Conservation (phyloP, 2,113 vertebrate species). For the Triplophysa rosa region DNA sequence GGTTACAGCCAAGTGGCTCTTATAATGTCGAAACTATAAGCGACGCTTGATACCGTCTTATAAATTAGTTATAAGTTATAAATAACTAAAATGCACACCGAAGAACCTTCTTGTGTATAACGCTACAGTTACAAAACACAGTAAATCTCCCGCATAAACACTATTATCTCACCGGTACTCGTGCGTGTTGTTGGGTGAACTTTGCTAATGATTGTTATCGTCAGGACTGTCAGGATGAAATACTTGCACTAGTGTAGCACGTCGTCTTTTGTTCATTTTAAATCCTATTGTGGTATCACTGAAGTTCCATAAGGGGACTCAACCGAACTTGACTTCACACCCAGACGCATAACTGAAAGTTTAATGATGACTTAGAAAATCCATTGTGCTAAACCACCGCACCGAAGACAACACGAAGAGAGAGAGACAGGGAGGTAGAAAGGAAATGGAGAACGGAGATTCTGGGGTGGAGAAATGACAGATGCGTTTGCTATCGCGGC, state of each 20-base stretch:
- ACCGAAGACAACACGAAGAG: constrained; percentile 11
- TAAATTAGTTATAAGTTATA: no score
- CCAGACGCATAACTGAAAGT: constrained; percentile 40
- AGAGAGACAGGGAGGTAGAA: background rate
- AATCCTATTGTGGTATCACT: constrained; percentile 18
- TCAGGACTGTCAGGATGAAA: background rate
- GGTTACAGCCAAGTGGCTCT: background rate
- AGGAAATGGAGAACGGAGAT: constrained; percentile 29
- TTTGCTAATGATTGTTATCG: background rate
- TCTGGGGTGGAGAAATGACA: background rate
- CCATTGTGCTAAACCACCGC: constrained; percentile 33
- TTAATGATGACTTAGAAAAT: constrained; percentile 54
- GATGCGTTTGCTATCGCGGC: constrained; percentile 38
- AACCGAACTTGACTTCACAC: constrained; percentile 18
- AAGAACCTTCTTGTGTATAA: background rate
- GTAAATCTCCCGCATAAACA: background rate
- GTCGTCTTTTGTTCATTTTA: background rate
- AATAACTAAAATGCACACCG: constrained; percentile 9
- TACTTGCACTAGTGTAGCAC: background rate
- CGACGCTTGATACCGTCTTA: background rate
- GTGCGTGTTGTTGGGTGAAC: background rate
- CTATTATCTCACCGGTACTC: constrained; percentile 2
- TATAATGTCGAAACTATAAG: background rate
- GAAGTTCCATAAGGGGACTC: constrained; percentile 12
- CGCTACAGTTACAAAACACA: background rate